Conservation (phyloP, 1,140 invertebrate species). For the Scaptodrosophila lebanonensis region DNA sequence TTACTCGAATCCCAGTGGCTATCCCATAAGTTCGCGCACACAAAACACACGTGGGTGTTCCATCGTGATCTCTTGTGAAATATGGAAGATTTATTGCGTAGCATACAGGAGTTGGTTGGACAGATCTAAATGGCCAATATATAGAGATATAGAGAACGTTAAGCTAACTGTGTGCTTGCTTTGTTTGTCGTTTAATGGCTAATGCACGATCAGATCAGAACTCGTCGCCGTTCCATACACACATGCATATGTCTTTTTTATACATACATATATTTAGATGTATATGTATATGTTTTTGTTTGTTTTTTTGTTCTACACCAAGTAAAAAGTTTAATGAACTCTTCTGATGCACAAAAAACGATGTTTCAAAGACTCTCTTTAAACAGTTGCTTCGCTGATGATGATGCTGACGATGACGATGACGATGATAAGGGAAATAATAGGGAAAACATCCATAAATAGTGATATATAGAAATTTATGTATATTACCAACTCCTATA, state of each 20-base stretch:
- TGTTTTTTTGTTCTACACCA: too few relatives aligned
- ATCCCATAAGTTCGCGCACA: conserved; percentile 94
- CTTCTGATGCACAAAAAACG: too few relatives aligned
- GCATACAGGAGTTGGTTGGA: conserved; percentile 71
- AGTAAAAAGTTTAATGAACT: too few relatives aligned
- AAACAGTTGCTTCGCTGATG: too few relatives aligned
- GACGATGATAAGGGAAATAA: too few relatives aligned
- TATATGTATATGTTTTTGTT: conserved; percentile 1
- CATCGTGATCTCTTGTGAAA: conserved; percentile 89
- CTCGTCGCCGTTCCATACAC: too few relatives aligned
- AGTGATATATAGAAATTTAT: too few relatives aligned
- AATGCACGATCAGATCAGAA: too few relatives aligned
- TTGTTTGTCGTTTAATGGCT: not conserved
- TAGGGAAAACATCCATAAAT: too few relatives aligned
- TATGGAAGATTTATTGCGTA: conserved; percentile 75
- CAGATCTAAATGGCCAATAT: conserved; percentile 50
- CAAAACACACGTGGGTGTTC: conserved; percentile 93
- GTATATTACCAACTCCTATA: too few relatives aligned
- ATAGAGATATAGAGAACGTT: not conserved
- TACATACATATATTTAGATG: conserved; percentile 1
- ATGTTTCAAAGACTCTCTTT: too few relatives aligned
- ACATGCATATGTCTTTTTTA: conserved; percentile 5
- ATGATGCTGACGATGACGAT: too few relatives aligned
- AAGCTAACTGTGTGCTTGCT: not conserved
- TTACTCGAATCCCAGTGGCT: conserved; percentile 96